phyloP scores from a whole-genome alignment of 2,113 vertebrate species.

The Carassius gibelio region DNA sequence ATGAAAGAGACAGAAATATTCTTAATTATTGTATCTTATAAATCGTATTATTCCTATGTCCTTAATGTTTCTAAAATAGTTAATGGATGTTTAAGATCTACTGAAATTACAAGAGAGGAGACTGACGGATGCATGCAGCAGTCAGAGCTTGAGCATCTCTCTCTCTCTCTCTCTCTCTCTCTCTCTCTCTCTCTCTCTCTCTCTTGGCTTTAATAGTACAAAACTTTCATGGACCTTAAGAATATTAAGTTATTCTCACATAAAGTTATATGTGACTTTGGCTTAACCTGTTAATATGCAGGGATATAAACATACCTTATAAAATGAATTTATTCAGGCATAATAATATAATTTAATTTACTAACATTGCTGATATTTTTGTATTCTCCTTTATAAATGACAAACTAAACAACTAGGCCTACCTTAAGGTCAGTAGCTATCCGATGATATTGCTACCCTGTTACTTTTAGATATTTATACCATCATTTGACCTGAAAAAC shows the following conservation, averaged over 20 bases:
- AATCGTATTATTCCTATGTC: not conserved
- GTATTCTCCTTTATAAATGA: not conserved
- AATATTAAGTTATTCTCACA: not conserved
- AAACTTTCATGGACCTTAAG: not conserved
- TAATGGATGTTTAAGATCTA: not conserved
- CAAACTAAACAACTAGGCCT: no score
- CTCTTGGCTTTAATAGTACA: not conserved
- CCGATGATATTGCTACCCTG: not conserved
- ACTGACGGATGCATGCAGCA: slow-evolving; percentile 10
- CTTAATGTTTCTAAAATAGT: not conserved
- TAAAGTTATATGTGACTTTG: not conserved
- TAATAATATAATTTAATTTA: not conserved
- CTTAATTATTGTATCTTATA: not conserved
- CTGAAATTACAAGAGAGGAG: not conserved
- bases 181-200: not conserved
- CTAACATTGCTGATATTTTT: no score
- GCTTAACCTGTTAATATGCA: not conserved
- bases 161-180: not conserved
- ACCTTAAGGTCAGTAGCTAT: not conserved
- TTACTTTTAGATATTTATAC: not conserved
- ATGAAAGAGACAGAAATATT: not conserved
- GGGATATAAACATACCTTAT: not conserved
- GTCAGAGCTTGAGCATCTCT: not conserved
- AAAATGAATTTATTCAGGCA: not conserved
- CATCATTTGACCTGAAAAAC: not conserved